Evolutionary conservation across 2,113 vertebrate genomes (phyloP).

Genomic region (Rhinoderma darwinii): DNA sequence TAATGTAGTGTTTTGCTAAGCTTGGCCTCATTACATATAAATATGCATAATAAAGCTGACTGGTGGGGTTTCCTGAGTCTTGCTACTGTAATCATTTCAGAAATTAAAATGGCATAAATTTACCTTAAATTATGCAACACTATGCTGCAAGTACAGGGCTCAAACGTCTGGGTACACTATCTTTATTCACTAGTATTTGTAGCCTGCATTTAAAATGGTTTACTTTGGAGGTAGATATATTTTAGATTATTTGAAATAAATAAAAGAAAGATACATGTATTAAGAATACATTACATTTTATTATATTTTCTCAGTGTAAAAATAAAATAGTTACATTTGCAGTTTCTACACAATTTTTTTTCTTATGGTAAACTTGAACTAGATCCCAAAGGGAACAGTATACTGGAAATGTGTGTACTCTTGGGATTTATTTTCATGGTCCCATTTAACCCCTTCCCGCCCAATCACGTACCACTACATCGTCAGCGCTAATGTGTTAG

Average conservation of each 20-base stretch:
- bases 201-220: background rate
- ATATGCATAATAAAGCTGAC: slow-evolving; percentile 9
- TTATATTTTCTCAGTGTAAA: background rate
- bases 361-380: background rate
- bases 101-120: slow-evolving; percentile 17
- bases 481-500: too few relatives aligned
- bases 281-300: background rate
- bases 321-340: background rate
- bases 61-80: slow-evolving; percentile 9
- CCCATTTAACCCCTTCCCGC: too few relatives aligned
- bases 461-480: too few relatives aligned
- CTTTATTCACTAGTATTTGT: slow-evolving; percentile 15
- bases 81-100: slow-evolving; percentile 23
- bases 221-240: background rate
- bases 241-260: background rate
- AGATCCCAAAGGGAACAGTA: background rate
- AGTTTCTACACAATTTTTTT: background rate
- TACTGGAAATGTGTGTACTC: background rate
- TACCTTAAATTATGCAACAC: background rate
- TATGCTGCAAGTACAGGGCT: background rate
- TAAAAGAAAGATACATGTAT: background rate
- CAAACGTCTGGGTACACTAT: background rate
- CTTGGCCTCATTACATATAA: slow-evolving; percentile 11
- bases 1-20: slow-evolving; percentile 14
- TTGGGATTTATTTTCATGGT: too few relatives aligned